Evolutionary conservation across 2,888 invertebrate genomes (phyloP), one percentile per base, ranked within the genome.

Genomic region (Isotomurus palustris): DNA sequence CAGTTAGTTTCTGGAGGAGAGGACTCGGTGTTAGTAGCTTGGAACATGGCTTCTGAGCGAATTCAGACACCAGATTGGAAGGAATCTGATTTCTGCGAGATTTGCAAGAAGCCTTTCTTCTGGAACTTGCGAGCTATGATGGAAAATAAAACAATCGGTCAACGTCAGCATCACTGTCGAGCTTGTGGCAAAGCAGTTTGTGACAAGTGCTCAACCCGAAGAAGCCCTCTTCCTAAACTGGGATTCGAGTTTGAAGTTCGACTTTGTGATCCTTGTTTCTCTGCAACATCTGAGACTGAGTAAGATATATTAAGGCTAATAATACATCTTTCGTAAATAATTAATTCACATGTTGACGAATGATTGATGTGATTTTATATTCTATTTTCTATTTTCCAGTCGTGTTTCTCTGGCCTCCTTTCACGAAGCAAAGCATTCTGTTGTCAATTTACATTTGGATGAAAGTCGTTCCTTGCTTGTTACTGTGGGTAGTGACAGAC

Each of bases 61-160:
- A 84, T 87, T 12, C 71, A 83, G 82, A 95, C 95, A 0, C 95
- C 97, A 14, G 86, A 86, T 62, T 99, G 99, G 99, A 84, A 85
- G 65, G 95, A 96, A 74, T 86, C 91, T 40, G 96, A 97, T 76
- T 82, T 85, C 40, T 99, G 99, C 76, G 88, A 97, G 80, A 81
- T 91, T 58, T 99, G 99, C 76, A 85, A 87, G 52, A 82, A 88
- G 60, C 99, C 99, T 22, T 99, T 99, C 79, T 97, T 97, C 78
- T 99, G 99, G 99, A 99, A 99, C 77, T 83, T 99, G 51, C 84
- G 90, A 64, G 92, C 91, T 12, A 99, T 99, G 96, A 93, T 97
- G 89, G 93, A 96, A 76, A 91, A 91, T 77, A 87, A 91, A 73
- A 92, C 91, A 74, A 80, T 97, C 53, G 92, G 92, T 62, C 82